Conservation (phyloP, 2,888 invertebrate genomes). For the Spicauda simplicius region DNA sequence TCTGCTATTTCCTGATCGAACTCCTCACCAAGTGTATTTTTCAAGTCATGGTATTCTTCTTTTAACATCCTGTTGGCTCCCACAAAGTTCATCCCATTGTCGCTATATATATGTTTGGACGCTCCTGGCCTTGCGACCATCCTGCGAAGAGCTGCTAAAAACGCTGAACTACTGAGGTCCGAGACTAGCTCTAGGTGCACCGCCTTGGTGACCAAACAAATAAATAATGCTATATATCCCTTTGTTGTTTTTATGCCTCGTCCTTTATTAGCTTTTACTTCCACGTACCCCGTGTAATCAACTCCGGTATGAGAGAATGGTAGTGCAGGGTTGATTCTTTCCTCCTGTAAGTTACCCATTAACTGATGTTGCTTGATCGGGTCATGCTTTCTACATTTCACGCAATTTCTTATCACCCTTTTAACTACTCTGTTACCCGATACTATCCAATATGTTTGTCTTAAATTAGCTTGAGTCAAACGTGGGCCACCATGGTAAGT, state of each 20-base stretch:
- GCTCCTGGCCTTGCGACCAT: neutral
- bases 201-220: neutral
- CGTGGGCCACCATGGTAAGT: no score
- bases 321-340: no score
- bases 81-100: neutral
- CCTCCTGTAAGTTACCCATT: no score
- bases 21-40: neutral
- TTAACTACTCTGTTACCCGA: no score
- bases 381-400: no score
- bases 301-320: neutral
- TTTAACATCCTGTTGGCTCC: neutral
- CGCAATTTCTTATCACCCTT: no score
- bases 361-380: no score
- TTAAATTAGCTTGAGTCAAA: no score
- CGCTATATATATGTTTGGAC: neutral
- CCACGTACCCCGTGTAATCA: neutral
- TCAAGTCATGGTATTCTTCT: neutral
- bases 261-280: neutral
- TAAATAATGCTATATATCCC: neutral
- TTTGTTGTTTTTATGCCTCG: conserved; percentile 3
- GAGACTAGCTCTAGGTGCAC: neutral
- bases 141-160: neutral
- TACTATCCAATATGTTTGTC: no score
- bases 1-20: neutral
- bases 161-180: neutral